Evolutionary conservation across 1,140 invertebrate species (phyloP).

Genomic region (Hycleus phaleratus): DNA sequence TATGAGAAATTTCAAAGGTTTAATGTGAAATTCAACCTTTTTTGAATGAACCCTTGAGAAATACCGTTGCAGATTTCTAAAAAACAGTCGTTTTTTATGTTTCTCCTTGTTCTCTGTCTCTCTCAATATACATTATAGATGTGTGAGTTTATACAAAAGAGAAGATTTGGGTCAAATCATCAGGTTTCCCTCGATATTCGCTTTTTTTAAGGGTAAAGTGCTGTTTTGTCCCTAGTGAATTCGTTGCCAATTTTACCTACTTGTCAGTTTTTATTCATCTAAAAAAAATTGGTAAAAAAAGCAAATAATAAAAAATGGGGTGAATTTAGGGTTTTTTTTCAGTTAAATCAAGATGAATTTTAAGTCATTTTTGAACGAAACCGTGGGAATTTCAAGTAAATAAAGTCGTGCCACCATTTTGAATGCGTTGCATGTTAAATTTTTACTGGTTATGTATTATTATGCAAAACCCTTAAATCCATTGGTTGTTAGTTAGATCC

Average conservation of each 20-base stretch:
- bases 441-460: not conserved
- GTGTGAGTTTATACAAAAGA: conserved; percentile 15
- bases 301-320: conserved; percentile 23
- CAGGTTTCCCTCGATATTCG: conserved; percentile 20
- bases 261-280: conserved; percentile 23
- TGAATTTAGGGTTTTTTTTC: conserved; percentile 13
- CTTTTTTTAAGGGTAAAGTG: conserved; percentile 30
- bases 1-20: conserved; percentile 16
- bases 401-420: no score
- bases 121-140: no score
- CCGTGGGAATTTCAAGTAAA: no score
- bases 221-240: conserved; percentile 25
- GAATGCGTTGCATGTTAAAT: no score
- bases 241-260: conserved; percentile 28
- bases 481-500: conserved; percentile 20
- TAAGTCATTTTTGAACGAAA: not conserved
- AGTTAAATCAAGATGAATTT: not conserved
- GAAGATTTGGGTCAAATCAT: conserved; percentile 25
- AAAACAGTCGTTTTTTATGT: conserved; percentile 19
- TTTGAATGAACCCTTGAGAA: conserved; percentile 22
- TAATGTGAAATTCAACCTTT: conserved; percentile 21
- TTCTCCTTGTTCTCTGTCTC: not conserved
- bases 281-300: conserved; percentile 8
- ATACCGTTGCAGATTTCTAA: conserved; percentile 25
- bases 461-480: conserved; percentile 21